Conservation (phyloP, 2,888 invertebrate genomes). For the Phaonia tiefii region DNA sequence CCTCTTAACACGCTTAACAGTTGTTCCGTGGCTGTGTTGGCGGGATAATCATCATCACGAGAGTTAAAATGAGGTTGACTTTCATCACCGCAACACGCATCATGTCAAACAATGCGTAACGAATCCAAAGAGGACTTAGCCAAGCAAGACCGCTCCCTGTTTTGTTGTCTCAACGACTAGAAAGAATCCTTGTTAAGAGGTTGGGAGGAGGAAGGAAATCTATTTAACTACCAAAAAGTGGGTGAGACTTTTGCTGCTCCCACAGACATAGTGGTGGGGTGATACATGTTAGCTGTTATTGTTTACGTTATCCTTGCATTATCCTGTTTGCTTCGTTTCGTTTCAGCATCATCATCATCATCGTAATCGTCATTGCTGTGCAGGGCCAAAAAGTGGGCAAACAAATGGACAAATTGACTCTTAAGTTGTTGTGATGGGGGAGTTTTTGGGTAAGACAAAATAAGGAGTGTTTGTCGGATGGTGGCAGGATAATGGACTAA, state of each 20-base stretch:
- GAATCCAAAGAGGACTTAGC: constrained; percentile 40
- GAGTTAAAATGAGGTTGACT: constrained; percentile 50
- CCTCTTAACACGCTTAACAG: constrained; percentile 44
- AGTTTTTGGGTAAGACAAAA: constrained; percentile 24
- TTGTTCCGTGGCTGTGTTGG: constrained; percentile 30
- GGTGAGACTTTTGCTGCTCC: constrained; percentile 53
- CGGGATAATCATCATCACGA: constrained; percentile 59
- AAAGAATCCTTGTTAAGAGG: constrained; percentile 4
- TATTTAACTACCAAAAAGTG: constrained; percentile 46
- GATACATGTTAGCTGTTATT: constrained; percentile 1
- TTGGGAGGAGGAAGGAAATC: constrained; percentile 31
- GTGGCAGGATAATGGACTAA: constrained; percentile 1
- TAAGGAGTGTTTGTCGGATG: constrained; percentile 55
- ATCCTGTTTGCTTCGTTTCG: constrained; percentile 30
- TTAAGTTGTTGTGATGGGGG: constrained; percentile 52
- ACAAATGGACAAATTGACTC: constrained; percentile 69
- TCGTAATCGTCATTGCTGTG: constrained; percentile 1
- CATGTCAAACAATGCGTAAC: constrained; percentile 55
- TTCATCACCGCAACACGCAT: constrained; percentile 52
- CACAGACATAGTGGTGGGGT: constrained; percentile 35
- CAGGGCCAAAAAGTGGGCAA: constrained; percentile 57
- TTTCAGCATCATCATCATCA: constrained; percentile 60
- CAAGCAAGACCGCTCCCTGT: constrained; percentile 48
- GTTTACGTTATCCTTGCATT: background rate
- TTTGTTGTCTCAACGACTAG: constrained; percentile 18